phyloP scores from a whole-genome alignment of 2,113 vertebrate genomes.

The Misgurnus mizolepis region DNA sequence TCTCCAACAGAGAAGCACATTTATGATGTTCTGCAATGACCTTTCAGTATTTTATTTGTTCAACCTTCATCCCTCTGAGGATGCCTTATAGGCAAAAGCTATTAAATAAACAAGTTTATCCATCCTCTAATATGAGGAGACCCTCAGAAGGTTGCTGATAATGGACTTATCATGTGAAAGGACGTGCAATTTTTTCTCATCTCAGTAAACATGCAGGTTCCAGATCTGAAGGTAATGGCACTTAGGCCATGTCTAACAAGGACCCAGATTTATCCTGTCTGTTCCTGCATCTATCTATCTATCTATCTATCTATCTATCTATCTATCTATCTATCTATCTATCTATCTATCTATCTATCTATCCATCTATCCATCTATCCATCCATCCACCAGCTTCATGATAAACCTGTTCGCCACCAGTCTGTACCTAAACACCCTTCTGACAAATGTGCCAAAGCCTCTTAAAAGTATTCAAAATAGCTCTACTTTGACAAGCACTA shows the following conservation, averaged over 20 bases:
- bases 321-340: too few relatives aligned
- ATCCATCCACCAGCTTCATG: not conserved
- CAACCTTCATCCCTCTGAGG: constrained; percentile 7
- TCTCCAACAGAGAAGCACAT: constrained; percentile 1
- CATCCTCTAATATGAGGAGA: not conserved
- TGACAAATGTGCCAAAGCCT: not conserved
- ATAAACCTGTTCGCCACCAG: not conserved
- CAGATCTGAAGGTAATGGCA: constrained; percentile 18
- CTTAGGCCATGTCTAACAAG: not conserved
- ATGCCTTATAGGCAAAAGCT: not conserved
- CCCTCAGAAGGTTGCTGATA: constrained; percentile 25
- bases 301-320: too few relatives aligned
- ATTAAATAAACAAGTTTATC: not conserved
- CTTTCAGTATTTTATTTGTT: constrained; percentile 14
- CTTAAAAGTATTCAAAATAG: constrained; percentile 14
- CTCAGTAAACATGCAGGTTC: constrained; percentile 24
- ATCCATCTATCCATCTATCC: too few relatives aligned
- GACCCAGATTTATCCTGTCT: constrained; percentile 26
- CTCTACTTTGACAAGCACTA: constrained; percentile 4
- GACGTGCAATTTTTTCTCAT: constrained; percentile 16
- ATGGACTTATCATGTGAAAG: constrained; percentile 31
- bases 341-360: too few relatives aligned
- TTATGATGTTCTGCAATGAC: constrained; percentile 7
- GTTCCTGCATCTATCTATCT: constrained; percentile 9
- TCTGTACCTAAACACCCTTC: not conserved